Evolutionary conservation across 1,140 invertebrate species (phyloP).

Genomic region (Phortica variegata): DNA sequence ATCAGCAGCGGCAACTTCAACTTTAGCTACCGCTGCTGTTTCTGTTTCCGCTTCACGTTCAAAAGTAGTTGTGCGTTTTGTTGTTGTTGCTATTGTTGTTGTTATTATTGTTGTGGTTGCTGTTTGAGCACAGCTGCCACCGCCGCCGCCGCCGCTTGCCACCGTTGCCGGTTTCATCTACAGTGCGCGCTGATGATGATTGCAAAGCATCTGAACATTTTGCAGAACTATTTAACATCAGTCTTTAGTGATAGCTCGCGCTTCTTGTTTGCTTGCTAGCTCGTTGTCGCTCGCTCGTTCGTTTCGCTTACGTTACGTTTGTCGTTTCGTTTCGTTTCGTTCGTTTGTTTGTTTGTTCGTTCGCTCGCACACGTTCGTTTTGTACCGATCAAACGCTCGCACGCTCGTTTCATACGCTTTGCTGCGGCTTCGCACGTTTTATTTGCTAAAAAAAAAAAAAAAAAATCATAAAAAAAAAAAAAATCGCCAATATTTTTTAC

Average conservation of each 20-base stretch:
- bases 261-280: constrained; percentile 54
- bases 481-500: not conserved
- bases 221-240: constrained; percentile 57
- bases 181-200: constrained; percentile 22
- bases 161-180: constrained; percentile 13
- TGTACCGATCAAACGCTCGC: not conserved
- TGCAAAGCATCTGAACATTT: constrained; percentile 47
- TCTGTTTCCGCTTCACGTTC: too few species aligned
- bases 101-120: constrained; percentile 16
- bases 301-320: constrained; percentile 20
- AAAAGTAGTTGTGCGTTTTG: constrained; percentile 34
- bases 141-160: constrained; percentile 17
- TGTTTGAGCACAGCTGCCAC: constrained; percentile 19
- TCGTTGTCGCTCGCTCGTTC: constrained; percentile 35
- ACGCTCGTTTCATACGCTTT: too few species aligned
- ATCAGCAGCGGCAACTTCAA: constrained; percentile 1
- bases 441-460: not conserved
- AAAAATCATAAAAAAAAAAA: not conserved
- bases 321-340: constrained; percentile 10
- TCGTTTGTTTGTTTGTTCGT: not conserved
- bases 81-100: constrained; percentile 16
- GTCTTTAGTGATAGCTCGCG: constrained; percentile 57
- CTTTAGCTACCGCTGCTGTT: constrained; percentile 19
- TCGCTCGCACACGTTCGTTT: constrained; percentile 2
- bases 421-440: too few species aligned